Percentiles rank a stretch among this genome's conserved stretches.
phyloP scores from a whole-genome alignment of 2,113 vertebrate species.

The Tichodroma muraria region DNA sequence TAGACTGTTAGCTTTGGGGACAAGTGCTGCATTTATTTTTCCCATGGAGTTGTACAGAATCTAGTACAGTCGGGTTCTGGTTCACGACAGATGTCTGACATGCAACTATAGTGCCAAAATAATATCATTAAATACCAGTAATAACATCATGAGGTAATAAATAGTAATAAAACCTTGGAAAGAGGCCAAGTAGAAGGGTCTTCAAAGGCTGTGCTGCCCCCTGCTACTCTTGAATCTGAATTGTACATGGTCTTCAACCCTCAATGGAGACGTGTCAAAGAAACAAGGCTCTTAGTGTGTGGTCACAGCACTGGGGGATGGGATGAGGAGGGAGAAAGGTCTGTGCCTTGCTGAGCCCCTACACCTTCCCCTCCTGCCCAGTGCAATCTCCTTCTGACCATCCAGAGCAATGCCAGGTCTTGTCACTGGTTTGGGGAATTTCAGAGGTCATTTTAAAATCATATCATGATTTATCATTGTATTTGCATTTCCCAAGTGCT shows the following conservation, averaged over 20 bases:
- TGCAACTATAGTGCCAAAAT: background rate
- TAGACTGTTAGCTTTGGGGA: background rate
- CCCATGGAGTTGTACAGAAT: background rate
- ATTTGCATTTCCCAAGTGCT: background rate
- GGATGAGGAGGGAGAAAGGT: background rate
- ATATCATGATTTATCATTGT: background rate
- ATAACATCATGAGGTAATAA: background rate
- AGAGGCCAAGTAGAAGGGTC: background rate
- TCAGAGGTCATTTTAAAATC: background rate
- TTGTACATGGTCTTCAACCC: background rate
- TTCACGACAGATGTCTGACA: background rate
- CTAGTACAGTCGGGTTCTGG: background rate
- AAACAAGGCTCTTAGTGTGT: background rate
- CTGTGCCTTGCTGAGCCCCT: background rate
- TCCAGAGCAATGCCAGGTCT: background rate
- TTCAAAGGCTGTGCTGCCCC: background rate
- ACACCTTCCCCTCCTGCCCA: background rate
- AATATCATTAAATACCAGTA: slow-evolving; percentile 1
- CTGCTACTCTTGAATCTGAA: background rate
- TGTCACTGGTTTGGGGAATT: background rate
- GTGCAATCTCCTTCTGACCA: background rate
- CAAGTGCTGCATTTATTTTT: background rate
- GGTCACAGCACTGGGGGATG: rapidly evolving
- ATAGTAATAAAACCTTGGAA: slow-evolving; percentile 1
- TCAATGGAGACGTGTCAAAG: background rate